Percentiles rank a stretch among this genome's conserved stretches.
These are phyloP conservation scores for Zoanthus sansibaricus DNA, from an alignment of 92 coral and sea anemone genomes.

Conservation along the genomic window DNA sequence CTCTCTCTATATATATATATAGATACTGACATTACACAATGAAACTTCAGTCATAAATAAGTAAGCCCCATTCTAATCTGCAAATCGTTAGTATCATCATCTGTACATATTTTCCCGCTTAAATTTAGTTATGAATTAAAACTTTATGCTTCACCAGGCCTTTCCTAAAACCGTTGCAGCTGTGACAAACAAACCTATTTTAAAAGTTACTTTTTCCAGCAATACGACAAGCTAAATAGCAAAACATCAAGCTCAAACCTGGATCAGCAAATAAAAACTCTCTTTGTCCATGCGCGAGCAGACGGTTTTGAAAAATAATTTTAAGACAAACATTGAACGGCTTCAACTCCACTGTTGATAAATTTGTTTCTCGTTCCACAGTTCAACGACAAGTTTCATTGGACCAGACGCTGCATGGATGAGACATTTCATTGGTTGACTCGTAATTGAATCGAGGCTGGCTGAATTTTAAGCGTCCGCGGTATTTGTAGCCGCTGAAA, in stretches of 20 bases:
- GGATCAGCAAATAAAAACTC: background rate
- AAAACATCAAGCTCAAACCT: background rate
- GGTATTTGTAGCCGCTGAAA: background rate
- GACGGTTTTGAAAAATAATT: background rate
- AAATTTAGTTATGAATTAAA: too few relatives aligned
- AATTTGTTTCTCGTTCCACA: conserved; percentile 40
- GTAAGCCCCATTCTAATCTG: too few relatives aligned
- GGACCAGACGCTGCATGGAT: background rate
- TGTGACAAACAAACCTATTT: too few relatives aligned
- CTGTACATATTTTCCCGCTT: too few relatives aligned
- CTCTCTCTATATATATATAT: too few relatives aligned
- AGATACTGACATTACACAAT: too few relatives aligned
- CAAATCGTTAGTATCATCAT: too few relatives aligned
- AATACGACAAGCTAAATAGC: too few relatives aligned
- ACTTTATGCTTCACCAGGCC: too few relatives aligned
- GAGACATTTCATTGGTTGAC: conserved; percentile 48
- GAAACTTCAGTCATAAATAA: too few relatives aligned
- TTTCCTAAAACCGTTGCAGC: too few relatives aligned
- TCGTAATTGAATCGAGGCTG: conserved; percentile 37
- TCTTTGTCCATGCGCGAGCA: background rate
- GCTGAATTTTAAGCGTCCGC: background rate
- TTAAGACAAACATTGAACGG: background rate
- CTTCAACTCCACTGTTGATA: background rate
- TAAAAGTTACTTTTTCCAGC: background rate
- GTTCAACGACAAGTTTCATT: conserved; percentile 7